phyloP scores from a whole-genome alignment of 2,797 vertebrate species.

The Sardinella longiceps region DNA sequence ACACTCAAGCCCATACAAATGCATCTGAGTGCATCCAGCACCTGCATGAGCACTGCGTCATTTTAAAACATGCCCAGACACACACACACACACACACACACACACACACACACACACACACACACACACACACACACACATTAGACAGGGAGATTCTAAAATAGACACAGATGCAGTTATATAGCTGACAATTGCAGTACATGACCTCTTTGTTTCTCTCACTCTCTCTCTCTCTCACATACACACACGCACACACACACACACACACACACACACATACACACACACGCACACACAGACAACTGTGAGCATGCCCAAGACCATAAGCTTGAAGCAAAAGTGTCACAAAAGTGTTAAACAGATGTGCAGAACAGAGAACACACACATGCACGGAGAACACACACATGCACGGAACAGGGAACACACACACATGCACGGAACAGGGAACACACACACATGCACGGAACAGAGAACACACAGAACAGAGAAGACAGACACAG shows the following conservation, averaged over 20 bases:
- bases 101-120: neutral
- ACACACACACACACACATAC: slow-evolving; percentile 44
- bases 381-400: too few species aligned
- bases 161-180: neutral
- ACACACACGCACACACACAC: slow-evolving; percentile 30
- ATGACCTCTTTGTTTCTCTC: slow-evolving; percentile 63
- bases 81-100: too few species aligned
- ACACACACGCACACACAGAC: slow-evolving; percentile 10
- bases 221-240: slow-evolving; percentile 50
- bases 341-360: too few species aligned
- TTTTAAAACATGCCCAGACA: neutral
- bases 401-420: too few species aligned
- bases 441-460: too few species aligned
- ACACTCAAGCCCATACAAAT: neutral
- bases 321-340: neutral
- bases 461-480: too few species aligned
- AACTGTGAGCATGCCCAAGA: neutral
- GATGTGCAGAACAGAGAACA: too few species aligned
- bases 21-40: neutral
- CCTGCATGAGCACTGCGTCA: neutral
- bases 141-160: neutral
- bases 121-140: neutral
- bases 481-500: too few species aligned
- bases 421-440: too few species aligned
- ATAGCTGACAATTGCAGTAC: neutral